Base-by-base conservation (phyloP, 2,113 vertebrate species). In the Neotragus moschatus region DNA sequence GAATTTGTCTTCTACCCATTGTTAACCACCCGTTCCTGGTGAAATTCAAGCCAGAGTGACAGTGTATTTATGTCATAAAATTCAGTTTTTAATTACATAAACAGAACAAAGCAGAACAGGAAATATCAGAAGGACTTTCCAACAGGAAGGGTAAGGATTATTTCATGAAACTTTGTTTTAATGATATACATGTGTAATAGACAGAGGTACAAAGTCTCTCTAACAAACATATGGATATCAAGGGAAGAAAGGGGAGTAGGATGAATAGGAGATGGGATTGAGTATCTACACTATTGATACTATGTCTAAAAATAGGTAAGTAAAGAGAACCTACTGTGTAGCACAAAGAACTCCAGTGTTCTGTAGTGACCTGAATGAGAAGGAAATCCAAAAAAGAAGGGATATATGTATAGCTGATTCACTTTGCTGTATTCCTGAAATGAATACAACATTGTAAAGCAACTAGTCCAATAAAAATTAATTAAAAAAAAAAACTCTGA, bases 141-240 rank as follows among this genome's bases (percentile, higher is more conserved):
- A 4, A 0, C 19, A 49, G 6, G 23, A 73, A 70, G 0, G 21
- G 0, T 47, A 70, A 55, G 12, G 91, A 60, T 49, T 86, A 0
- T 84, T 79, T 93, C 36, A 25, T 61, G 79, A 86, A 47, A 47
- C 10, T 84, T 79, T 56, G 16, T 33, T 97, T 95, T 12, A 53
- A 13, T 61, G 75, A 51, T 30, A 51, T 89, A 13, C 26, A 4
- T 23, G 7, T 75, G 47, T 47, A 30, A 13, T 33, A 6, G 33
- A 2, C 55, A 58, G 60, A 56, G 3, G 60, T 56, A 75, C 14
- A 90, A 88, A 93, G 79, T 47, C 21, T 16, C 9, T 36, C 63
- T 70, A 70, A 70, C 9, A 36, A 21, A 36, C 4, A 70, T 7
- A 61, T 6, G 17, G 63, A 36, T 70, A 70, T 17, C 63, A 70